These are phyloP conservation scores for Rhinoraja longicauda DNA, from an alignment of 2,797 vertebrate species.

Conservation along the genomic window DNA sequence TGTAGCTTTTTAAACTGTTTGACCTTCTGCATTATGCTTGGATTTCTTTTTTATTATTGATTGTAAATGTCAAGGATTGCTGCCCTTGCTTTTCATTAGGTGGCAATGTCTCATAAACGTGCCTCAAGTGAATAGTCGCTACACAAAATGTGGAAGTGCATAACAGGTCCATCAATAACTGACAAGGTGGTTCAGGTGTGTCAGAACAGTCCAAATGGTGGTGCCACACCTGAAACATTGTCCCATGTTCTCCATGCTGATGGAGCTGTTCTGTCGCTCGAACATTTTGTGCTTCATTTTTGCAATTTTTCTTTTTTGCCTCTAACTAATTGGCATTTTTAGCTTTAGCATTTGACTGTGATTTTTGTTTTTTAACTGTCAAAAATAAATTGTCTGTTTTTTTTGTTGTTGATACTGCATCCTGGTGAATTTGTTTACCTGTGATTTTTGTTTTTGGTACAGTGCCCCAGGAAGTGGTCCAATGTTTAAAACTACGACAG, in stretches of 20 bases:
- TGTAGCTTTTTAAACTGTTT: constrained; percentile 35
- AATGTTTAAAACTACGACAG: constrained; percentile 94
- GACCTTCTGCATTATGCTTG: constrained; percentile 17
- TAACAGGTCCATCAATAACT: neutral
- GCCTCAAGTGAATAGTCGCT: constrained; percentile 16
- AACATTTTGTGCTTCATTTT: neutral
- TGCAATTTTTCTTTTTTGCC: neutral
- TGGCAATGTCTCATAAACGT: constrained; percentile 24
- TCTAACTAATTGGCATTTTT: neutral
- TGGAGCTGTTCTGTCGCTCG: neutral
- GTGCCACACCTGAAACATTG: neutral
- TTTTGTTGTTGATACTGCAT: constrained; percentile 17
- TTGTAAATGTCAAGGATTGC: constrained; percentile 32
- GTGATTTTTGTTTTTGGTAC: constrained; percentile 43
- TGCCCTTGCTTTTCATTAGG: constrained; percentile 31
- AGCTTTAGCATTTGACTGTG: constrained; percentile 16
- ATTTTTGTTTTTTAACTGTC: neutral
- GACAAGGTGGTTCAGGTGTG: neutral
- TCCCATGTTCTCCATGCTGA: neutral
- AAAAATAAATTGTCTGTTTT: constrained; percentile 7
- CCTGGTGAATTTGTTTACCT: neutral
- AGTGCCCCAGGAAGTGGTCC: constrained; percentile 92
- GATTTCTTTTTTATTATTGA: neutral
- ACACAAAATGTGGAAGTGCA: neutral
- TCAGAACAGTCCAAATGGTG: neutral